These are phyloP conservation scores for Phyllotis vaccarum DNA, from an alignment of 2,797 vertebrate genomes.

Conservation along the genomic window DNA sequence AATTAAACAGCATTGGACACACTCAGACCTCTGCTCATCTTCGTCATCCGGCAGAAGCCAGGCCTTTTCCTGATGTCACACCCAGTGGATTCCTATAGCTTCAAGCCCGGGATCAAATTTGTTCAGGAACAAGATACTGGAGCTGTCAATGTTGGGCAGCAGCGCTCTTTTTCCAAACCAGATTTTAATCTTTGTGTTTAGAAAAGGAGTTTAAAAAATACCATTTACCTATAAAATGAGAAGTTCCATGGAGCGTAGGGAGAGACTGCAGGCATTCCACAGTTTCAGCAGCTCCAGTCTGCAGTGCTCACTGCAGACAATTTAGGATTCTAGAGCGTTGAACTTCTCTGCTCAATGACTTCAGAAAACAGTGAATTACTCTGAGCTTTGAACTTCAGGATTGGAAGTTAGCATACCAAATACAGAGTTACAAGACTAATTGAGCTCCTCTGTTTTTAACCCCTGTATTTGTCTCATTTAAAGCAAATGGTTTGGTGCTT, in stretches of 20 bases:
- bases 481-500: conserved; percentile 87
- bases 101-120: conserved; percentile 70
- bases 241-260: not conserved
- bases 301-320: not conserved
- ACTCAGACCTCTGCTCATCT: conserved; percentile 82
- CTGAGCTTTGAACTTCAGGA: conserved; percentile 34
- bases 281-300: not conserved
- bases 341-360: not conserved
- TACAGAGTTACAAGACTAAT: conserved; percentile 71
- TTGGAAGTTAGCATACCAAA: conserved; percentile 73
- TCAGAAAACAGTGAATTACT: conserved; percentile 46
- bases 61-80: conserved; percentile 88
- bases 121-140: conserved; percentile 18
- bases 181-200: not conserved
- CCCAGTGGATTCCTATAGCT: conserved; percentile 89
- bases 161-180: conserved; percentile 49
- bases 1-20: conserved; percentile 83
- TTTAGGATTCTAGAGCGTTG: not conserved
- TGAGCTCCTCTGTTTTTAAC: conserved; percentile 80
- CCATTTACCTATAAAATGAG: not conserved
- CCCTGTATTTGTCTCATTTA: conserved; percentile 84
- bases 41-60: conserved; percentile 86
- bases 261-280: not conserved
- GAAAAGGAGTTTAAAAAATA: conserved; percentile 15
- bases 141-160: conserved; percentile 55